A percentile compares a stretch with the other conserved stretches of the same genome.
Evolutionary conservation across 2,797 vertebrate genomes (phyloP).

Genomic region (Geotrypetes seraphini): DNA sequence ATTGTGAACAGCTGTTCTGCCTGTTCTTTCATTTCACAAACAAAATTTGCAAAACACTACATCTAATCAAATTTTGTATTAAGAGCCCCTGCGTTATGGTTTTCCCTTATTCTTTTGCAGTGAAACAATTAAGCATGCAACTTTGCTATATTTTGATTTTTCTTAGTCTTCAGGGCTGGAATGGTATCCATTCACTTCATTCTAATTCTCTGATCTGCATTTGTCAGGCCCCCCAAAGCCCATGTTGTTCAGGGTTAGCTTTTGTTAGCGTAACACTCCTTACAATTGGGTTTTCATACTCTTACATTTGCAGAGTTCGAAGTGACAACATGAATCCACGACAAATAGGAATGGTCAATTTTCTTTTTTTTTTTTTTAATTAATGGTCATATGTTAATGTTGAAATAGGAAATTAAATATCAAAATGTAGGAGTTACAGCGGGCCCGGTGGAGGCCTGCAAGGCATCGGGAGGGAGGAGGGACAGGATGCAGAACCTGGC

Average conservation of each 20-base stretch:
- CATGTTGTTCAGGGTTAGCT: slow-evolving; percentile 14
- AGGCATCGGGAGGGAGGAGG: no score
- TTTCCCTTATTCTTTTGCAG: slow-evolving; percentile 7
- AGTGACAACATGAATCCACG: no score
- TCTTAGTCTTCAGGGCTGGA: slow-evolving; percentile 19
- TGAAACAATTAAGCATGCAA: slow-evolving; percentile 12
- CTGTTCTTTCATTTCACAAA: slow-evolving; percentile 4
- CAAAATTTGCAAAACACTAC: slow-evolving; percentile 4
- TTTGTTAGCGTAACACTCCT: slow-evolving; percentile 9
- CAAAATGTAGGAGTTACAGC: no score
- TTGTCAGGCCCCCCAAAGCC: slow-evolving; percentile 17
- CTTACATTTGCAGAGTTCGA: no score
- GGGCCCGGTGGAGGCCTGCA: no score
- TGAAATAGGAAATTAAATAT: no score
- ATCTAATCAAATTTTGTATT: slow-evolving; percentile 8
- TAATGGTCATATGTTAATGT: no score
- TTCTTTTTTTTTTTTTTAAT: no score
- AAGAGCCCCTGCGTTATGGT: slow-evolving; percentile 2
- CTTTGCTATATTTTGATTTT: slow-evolving; percentile 25
- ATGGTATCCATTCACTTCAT: slow-evolving; percentile 17
- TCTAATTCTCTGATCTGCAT: slow-evolving; percentile 23
- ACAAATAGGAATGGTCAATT: no score
- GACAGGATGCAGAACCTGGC: no score
- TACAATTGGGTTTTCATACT: slow-evolving; percentile 12
- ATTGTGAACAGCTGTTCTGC: slow-evolving; percentile 5